Evolutionary conservation across 2,888 invertebrate species (phyloP), one percentile per base, ranked within the genome.

Genomic region (Drosophila mimetica): DNA sequence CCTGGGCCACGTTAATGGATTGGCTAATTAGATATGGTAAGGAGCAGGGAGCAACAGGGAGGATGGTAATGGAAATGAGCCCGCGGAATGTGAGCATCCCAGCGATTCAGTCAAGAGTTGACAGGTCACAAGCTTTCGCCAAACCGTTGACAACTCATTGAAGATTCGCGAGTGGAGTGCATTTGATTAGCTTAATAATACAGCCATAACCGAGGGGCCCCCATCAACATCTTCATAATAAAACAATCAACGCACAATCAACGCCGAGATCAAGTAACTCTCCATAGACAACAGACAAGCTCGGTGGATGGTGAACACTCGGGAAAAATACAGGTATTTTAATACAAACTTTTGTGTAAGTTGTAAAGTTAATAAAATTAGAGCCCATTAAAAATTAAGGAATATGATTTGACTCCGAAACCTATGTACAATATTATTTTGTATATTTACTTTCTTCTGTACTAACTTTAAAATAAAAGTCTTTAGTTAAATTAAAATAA

Each of bases 171-270:
- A 44, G 20, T 63, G 64, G 42, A 37, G 73, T 75, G 79, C 85
- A 77, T 75, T 79, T 67, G 79, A 81, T 81, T 84, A 77, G 58
- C 77, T 71, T 84, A 81, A 81, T 81, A 81, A 82, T 75, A 81
- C 61, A 81, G 79, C 79, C 47, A 76, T 66, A 80, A 70, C 50
- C 63, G 11, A 44, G 36, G 48, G 37, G 53, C 69, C 77, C 71
- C 85, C 71, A 81, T 85, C 85, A 77, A 84, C 80, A 82, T 81
- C 84, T 86, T 86, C 78, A 86, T 84, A 84, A 84, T 84, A 86
- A 84, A 84, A 84, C 87, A 84, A 84, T 84, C 86, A 86, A 86
- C 86, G 84, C 85, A 84, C 82, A 84, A 85, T 83, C 82, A 71
- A 83, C 64, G 79, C 86, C 69, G 72, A 76, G 84, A 83, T 83